These are phyloP conservation scores for Gorilla gorilla DNA, from an alignment of 2,113 vertebrate genomes.

Conservation along the genomic window DNA sequence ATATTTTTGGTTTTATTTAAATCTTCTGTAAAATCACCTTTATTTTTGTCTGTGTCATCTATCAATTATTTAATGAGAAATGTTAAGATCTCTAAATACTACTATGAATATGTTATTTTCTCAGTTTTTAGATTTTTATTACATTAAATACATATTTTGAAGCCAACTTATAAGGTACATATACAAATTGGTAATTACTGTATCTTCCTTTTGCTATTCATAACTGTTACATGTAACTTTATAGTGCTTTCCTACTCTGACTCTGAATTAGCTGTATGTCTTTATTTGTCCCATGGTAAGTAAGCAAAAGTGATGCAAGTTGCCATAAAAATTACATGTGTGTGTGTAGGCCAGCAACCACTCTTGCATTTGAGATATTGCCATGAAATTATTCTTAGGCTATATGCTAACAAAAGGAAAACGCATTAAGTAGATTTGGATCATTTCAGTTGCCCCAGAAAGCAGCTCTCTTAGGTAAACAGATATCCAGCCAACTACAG, in stretches of 20 bases:
- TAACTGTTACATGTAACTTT: neutral
- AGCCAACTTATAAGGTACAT: too few relatives aligned
- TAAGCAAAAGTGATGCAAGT: neutral
- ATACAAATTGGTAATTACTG: too few relatives aligned
- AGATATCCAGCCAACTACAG: neutral
- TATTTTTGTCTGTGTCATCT: neutral
- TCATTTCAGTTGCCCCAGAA: neutral
- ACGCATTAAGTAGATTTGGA: neutral
- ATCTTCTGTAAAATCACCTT: neutral
- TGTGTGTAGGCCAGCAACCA: too few relatives aligned
- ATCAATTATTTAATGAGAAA: neutral
- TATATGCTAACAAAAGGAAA: neutral
- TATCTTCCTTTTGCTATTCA: neutral
- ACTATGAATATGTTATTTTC: neutral
- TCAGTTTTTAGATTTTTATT: neutral
- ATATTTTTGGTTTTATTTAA: neutral
- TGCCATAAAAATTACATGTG: neutral
- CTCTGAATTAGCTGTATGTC: neutral
- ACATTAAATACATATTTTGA: neutral
- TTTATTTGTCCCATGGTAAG: neutral
- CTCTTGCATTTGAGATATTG: neutral
- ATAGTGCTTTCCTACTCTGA: neutral
- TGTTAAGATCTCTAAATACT: neutral
- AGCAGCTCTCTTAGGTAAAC: neutral
- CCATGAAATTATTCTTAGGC: neutral